Evolutionary conservation across 2,888 invertebrate genomes (phyloP).

Genomic region (Amphipoea oculea): DNA sequence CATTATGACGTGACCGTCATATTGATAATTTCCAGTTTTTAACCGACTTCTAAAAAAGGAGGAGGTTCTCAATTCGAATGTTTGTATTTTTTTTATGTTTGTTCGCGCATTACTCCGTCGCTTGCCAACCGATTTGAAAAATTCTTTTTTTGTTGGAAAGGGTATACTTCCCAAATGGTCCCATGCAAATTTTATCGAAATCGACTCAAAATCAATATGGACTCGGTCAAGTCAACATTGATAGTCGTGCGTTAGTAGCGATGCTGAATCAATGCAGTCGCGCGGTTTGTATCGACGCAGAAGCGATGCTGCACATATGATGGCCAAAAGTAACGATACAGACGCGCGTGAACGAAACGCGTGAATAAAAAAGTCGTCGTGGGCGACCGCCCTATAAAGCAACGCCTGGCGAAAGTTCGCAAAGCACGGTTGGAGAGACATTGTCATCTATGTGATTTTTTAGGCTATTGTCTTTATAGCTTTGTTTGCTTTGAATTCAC

Average conservation of each 20-base stretch:
- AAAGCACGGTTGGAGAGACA: not conserved
- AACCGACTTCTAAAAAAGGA: no score
- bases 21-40: no score
- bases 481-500: slow-evolving; percentile 21
- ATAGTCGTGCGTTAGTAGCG: not conserved
- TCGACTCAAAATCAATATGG: no score
- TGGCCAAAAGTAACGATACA: not conserved
- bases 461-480: slow-evolving; percentile 20
- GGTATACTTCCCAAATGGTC: no score
- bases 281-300: not conserved
- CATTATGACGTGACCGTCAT: not conserved
- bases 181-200: no score
- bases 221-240: not conserved
- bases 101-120: no score
- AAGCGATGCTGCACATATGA: not conserved
- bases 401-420: not conserved
- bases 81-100: no score
- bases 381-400: not conserved
- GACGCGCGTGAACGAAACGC: not conserved
- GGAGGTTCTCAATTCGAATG: no score
- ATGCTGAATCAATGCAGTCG: not conserved
- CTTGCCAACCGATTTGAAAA: no score
- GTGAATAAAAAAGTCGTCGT: not conserved
- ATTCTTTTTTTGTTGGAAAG: no score
- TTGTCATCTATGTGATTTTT: not conserved